Evolutionary conservation across 1,140 invertebrate species (phyloP), one percentile per base, ranked within the genome.

Genomic region (Ptiloglossa arizonensis): DNA sequence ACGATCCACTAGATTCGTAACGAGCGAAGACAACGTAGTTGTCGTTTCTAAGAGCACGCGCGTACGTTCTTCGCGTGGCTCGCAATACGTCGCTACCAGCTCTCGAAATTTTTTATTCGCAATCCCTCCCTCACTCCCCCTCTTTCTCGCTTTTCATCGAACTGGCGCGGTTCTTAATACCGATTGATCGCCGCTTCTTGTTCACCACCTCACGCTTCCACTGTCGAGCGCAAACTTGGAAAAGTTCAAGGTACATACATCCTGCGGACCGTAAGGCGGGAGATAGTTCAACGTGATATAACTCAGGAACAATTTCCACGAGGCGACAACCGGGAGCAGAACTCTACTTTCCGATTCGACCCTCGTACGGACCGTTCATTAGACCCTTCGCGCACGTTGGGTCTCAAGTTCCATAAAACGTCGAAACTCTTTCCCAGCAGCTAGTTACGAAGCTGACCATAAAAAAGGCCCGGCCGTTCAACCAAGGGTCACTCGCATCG

Each of bases 271-370:
- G 70, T 22, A 24, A 57, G 60, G 32, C 38, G 69, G 41, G 56
- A 46, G 76, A 71, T 70, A 78, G 68, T 62, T 60, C 54, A 69
- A 54, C 50, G 66, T 35, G 60, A 74, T 83, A 72, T 83, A 84
- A 79, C 82, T 84, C 67, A 24, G 59, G 70, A 84, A 84, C 82
- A 84, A 83, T 84, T 75, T 71, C 70, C 54, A 68, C 64, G 22
- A n/a, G 41, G 72, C 56, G 76, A 83, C 79, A 83, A 66, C 50
- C 70, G 56, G n/a, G 19, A 57, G 27, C 57, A 19, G 68, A 83
- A 82, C 69, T 84, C 57, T 54, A 32, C 46, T 70, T 64, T 59
- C 46, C 67, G 67, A 84, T 71, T 74, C 80, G 66, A 74, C 64
- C 38, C 77, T 66, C 82, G 81, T 76, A 76, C 70, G 41, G 35